These are phyloP conservation scores for Karalla daura DNA, from an alignment of 2,797 vertebrate genomes.

Conservation along the genomic window DNA sequence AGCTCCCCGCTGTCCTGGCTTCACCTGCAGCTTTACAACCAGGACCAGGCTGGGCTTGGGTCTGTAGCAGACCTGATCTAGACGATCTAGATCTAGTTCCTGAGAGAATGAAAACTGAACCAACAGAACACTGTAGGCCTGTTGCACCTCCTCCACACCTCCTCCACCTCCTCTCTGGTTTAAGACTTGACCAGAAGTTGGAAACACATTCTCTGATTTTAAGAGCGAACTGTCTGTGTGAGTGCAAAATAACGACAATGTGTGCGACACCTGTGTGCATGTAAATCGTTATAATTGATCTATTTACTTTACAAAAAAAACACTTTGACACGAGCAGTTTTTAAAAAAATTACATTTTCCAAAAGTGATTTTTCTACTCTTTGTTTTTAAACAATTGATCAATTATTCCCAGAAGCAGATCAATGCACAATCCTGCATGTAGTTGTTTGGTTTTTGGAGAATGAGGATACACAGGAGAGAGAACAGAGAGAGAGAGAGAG, in stretches of 20 bases:
- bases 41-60: too few relatives aligned
- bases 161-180: too few relatives aligned
- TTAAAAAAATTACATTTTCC: conserved; percentile 72
- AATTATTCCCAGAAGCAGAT: conserved; percentile 82
- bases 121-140: too few relatives aligned
- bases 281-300: conserved; percentile 72
- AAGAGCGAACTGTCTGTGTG: not conserved
- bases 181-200: too few relatives aligned
- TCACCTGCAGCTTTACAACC: too few relatives aligned
- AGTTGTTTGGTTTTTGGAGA: too few relatives aligned
- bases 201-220: too few relatives aligned
- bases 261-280: conserved; percentile 44
- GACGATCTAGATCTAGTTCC: too few relatives aligned
- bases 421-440: conserved; percentile 83
- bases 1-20: too few relatives aligned
- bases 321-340: conserved; percentile 66
- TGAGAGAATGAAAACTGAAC: too few relatives aligned
- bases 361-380: conserved; percentile 74
- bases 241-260: conserved; percentile 41
- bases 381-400: conserved; percentile 69
- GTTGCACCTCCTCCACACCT: too few relatives aligned
- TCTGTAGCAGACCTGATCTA: too few relatives aligned
- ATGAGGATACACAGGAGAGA: conserved; percentile 12
- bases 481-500: conserved; percentile 14
- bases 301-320: conserved; percentile 71